phyloP scores from a whole-genome alignment of 2,113 vertebrate genomes.

The Melospiza melodia region DNA sequence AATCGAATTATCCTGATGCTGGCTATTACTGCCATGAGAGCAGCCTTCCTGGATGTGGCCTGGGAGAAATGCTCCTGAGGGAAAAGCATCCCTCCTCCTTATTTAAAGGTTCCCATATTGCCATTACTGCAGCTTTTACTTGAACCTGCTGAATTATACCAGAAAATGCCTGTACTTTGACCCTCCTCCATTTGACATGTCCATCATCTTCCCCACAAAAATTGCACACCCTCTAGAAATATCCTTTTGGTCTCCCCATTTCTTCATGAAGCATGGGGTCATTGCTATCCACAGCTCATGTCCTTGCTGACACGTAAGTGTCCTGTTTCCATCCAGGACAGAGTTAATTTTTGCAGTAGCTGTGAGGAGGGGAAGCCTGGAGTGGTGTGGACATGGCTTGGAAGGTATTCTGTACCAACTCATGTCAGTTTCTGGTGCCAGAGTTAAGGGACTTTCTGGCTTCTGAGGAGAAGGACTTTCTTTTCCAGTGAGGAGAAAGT shows the following conservation, averaged over 20 bases:
- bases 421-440: too few relatives aligned
- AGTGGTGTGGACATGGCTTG: not conserved
- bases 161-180: not conserved
- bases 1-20: not conserved
- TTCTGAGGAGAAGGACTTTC: not conserved
- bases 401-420: not conserved
- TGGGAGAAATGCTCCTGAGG: not conserved
- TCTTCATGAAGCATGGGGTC: not conserved
- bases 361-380: not conserved
- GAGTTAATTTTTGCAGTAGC: not conserved
- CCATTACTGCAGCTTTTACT: not conserved
- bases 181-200: not conserved
- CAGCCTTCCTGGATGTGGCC: not conserved
- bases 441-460: not conserved
- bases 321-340: not conserved
- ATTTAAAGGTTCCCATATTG: not conserved
- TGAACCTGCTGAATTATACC: not conserved
- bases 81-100: not conserved
- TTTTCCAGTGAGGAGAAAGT: not conserved
- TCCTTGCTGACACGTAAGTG: accelerated
- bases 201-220: not conserved
- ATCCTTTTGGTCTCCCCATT: not conserved
- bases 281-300: not conserved
- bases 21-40: not conserved
- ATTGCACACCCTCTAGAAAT: not conserved